These are phyloP conservation scores for Mesorhabditis sp. DNA, from an alignment of 2,888 invertebrate species.

Conservation along the genomic window DNA sequence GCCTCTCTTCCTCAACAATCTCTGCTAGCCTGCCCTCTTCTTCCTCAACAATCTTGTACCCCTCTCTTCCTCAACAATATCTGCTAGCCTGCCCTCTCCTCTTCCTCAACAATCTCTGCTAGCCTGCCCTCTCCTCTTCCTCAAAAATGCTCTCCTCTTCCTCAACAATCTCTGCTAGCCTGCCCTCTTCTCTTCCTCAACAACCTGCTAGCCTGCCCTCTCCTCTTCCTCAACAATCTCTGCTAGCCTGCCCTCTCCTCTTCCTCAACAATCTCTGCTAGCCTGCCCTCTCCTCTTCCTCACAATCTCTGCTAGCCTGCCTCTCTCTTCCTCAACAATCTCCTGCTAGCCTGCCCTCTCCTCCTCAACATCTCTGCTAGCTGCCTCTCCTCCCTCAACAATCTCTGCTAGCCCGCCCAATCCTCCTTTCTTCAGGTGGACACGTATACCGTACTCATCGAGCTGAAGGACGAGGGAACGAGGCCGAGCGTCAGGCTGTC, in stretches of 20 bases:
- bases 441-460: conserved; percentile 47
- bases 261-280: not conserved
- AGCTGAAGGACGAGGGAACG: conserved; percentile 48
- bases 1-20: not conserved
- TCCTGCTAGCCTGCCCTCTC: too few species aligned
- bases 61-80: not conserved
- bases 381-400: not conserved
- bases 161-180: not conserved
- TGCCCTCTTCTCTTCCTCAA: not conserved
- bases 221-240: not conserved
- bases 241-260: not conserved
- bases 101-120: too few species aligned
- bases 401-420: too few species aligned
- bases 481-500: conserved; percentile 52
- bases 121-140: too few species aligned
- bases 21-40: too few species aligned
- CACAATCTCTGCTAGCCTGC: not conserved
- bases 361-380: not conserved
- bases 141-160: not conserved
- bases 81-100: not conserved
- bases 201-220: too few species aligned
- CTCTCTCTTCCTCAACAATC: not conserved
- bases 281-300: not conserved
- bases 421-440: conserved; percentile 14
- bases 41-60: too few species aligned